Evolutionary conservation across 1,140 invertebrate species (phyloP).

Genomic region (Brachionus rubens): DNA sequence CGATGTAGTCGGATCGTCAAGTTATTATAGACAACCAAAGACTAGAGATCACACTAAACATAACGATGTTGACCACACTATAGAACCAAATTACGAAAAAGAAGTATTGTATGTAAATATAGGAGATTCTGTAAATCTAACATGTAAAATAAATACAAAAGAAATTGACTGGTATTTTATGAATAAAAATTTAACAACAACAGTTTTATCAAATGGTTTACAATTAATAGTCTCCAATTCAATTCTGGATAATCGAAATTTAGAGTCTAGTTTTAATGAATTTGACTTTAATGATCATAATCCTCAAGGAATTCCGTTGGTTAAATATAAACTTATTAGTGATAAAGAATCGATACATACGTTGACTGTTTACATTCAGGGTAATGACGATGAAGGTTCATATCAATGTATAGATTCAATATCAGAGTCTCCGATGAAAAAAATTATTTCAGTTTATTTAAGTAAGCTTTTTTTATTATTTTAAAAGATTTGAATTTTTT

Average conservation of each 20-base stretch:
- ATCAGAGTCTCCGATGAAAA: slow-evolving; percentile 37
- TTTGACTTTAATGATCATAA: neutral
- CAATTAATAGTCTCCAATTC: neutral
- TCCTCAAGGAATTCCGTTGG: neutral
- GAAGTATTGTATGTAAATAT: slow-evolving; percentile 27
- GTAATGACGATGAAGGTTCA: slow-evolving; percentile 10
- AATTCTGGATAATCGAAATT: slow-evolving; percentile 8
- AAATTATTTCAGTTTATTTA: slow-evolving; percentile 25
- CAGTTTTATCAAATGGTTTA: slow-evolving; percentile 10
- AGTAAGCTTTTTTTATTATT: slow-evolving; percentile 16
- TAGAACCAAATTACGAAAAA: slow-evolving; percentile 13
- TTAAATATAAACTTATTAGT: slow-evolving; percentile 35
- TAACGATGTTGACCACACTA: neutral
- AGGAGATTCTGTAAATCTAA: slow-evolving; percentile 20
- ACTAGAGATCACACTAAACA: neutral
- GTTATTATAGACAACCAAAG: slow-evolving; percentile 9
- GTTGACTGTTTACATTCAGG: slow-evolving; percentile 8
- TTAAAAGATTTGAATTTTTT: neutral
- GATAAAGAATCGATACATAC: slow-evolving; percentile 1
- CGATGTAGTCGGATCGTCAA: neutral
- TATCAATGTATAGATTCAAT: slow-evolving; percentile 42
- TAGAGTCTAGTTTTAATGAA: neutral
- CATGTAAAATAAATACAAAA: slow-evolving; percentile 6
- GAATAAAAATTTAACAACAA: slow-evolving; percentile 26
- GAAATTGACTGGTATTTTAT: slow-evolving; percentile 45